Conservation (phyloP, 1,140 invertebrate genomes). For the Stratiolaelaps scimitus region DNA sequence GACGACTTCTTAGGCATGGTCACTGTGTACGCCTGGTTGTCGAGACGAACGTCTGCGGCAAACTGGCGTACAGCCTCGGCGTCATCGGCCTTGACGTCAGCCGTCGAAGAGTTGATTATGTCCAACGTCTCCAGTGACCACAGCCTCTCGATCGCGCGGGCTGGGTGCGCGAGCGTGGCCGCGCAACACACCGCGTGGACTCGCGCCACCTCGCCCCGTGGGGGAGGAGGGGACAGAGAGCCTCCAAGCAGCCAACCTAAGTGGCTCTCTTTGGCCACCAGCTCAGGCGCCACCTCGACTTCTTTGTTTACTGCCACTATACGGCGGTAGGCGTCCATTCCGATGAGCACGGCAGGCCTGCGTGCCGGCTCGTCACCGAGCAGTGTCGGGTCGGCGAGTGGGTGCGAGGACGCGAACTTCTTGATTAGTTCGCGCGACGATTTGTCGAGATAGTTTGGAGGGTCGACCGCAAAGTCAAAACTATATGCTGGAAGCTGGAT, state of each 20-base stretch:
- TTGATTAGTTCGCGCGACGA: background rate
- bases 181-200: conserved; percentile 10
- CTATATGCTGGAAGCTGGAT: background rate
- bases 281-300: background rate
- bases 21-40: background rate
- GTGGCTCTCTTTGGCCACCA: no score
- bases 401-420: background rate
- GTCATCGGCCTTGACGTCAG: background rate
- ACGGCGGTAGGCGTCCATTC: background rate
- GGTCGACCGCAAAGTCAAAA: background rate
- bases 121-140: background rate
- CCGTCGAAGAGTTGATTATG: background rate
- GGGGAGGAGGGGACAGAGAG: background rate
- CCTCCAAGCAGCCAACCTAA: background rate
- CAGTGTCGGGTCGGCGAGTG: background rate
- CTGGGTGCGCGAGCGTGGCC: no score
- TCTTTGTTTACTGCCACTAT: background rate
- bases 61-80: background rate
- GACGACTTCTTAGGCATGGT: background rate
- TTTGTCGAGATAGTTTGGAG: background rate
- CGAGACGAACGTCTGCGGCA: background rate
- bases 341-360: background rate
- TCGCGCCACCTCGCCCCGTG: background rate
- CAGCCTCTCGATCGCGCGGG: no score
- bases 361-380: background rate